Evolutionary conservation across 2,113 vertebrate species (phyloP).

Genomic region (Enhydra lutris): DNA sequence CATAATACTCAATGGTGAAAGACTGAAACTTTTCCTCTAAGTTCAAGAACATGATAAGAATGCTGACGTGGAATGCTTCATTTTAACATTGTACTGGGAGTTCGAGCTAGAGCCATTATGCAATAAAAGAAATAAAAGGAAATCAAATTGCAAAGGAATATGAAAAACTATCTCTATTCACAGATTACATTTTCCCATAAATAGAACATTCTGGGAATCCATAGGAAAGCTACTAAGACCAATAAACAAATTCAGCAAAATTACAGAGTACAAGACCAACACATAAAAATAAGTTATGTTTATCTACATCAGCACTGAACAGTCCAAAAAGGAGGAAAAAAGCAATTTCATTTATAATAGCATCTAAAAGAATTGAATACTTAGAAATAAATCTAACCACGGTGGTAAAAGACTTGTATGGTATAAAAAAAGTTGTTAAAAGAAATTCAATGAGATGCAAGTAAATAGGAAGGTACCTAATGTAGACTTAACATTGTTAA

Average conservation of each 20-base stretch:
- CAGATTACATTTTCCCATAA: neutral
- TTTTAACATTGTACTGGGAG: neutral
- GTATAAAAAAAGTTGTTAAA: neutral
- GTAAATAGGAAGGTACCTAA: neutral
- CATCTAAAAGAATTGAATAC: neutral
- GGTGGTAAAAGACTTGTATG: neutral
- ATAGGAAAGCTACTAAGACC: neutral
- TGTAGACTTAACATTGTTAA: neutral
- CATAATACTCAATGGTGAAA: neutral
- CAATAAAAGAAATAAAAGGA: no score
- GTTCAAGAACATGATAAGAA: neutral
- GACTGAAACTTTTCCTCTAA: neutral
- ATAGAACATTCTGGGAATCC: neutral
- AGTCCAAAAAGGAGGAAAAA: neutral
- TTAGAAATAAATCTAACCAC: neutral
- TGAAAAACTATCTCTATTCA: no score
- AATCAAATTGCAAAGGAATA: no score
- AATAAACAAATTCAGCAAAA: neutral
- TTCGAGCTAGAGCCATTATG: no score
- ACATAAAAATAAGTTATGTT: neutral
- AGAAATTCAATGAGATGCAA: neutral
- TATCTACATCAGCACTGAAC: neutral
- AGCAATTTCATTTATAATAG: neutral
- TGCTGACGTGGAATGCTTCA: neutral
- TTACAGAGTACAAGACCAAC: neutral